Evolutionary conservation across 2,797 vertebrate species (phyloP), one percentile per base, ranked within the genome.

Genomic region (Spondyliosoma cantharus): DNA sequence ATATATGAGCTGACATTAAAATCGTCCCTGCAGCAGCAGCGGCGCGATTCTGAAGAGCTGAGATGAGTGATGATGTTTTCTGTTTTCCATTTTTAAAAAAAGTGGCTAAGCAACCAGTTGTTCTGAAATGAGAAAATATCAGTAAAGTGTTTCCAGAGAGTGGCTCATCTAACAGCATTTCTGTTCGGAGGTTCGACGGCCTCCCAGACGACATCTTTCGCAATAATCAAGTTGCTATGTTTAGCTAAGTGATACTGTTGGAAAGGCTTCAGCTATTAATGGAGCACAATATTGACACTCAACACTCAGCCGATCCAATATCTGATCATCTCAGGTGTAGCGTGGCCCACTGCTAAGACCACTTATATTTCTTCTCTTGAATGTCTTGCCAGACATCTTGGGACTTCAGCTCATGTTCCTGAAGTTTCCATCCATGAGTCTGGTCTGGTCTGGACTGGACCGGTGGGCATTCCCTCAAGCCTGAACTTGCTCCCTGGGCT

Each of bases 381-480:
- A 50, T 63, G 42, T 37, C 59, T 69, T 81, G 70, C 61, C 71
- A 75, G 52, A 80, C 50, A 83, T 87, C 62, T 24, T 0, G 0
- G 16, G 72, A 81, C 81, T 71, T 46, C 81, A 83, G 86, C 85
- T 90, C 86, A 76, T 87, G 83, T 93, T 92, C 59, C 87, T 85
- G 48, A 81, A 81, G 74, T 80, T 90, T 90, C 86, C 78, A 32
- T 65, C 65, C 24, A 60, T 54, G 20, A 16, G 24, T 48, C 71
- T 72, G 71, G 29, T 74, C 86, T 67, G 74, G 74, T 67, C 66
- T 46, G 25, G 64, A 71, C 60, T 32, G 64, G 76, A 78, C 64
- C 6, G 19, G 62, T n/a, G 63, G 76, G 70, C 56, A 70, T 82
- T 80, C 53, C 70, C 61, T 70, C 0, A 1, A 70, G 62, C 25